Percentiles rank a stretch among this genome's conserved stretches.
These are phyloP conservation scores for Ciconia maguari DNA, from an alignment of 2,113 vertebrate genomes.

Conservation along the genomic window DNA sequence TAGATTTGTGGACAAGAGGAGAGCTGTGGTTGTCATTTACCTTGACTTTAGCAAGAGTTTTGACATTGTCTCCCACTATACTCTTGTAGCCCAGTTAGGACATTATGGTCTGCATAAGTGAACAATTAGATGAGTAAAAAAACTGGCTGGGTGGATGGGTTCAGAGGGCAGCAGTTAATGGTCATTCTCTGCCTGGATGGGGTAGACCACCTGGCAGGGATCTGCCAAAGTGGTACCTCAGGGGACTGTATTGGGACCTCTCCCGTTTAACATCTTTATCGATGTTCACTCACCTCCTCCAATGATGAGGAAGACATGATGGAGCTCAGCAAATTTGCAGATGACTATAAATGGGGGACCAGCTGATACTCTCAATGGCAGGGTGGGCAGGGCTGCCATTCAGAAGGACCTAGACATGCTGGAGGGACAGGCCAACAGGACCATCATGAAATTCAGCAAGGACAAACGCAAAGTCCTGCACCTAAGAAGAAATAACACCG, in stretches of 20 bases:
- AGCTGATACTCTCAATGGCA: not conserved
- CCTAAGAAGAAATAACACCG: not conserved
- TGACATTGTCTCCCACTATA: not conserved
- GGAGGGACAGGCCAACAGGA: not conserved
- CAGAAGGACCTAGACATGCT: not conserved
- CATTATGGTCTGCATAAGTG: not conserved
- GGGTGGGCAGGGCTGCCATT: not conserved
- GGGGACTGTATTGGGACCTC: not conserved
- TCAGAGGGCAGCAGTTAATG: not conserved
- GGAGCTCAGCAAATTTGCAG: not conserved
- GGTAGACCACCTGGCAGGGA: not conserved
- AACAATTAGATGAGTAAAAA: not conserved
- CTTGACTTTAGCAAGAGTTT: not conserved
- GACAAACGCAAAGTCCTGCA: not conserved
- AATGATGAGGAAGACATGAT: not conserved
- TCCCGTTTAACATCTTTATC: not conserved
- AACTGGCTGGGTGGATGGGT: not conserved
- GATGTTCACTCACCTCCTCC: not conserved
- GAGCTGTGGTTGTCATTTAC: not conserved
- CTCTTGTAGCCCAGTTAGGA: not conserved
- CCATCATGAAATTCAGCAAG: not conserved
- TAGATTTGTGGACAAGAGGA: not conserved
- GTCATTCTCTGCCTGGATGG: not conserved
- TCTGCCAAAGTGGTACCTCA: not conserved
- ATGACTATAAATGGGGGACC: not conserved